Evolutionary conservation across 1,140 invertebrate genomes (phyloP).

Genomic region (Orussus abietinus): DNA sequence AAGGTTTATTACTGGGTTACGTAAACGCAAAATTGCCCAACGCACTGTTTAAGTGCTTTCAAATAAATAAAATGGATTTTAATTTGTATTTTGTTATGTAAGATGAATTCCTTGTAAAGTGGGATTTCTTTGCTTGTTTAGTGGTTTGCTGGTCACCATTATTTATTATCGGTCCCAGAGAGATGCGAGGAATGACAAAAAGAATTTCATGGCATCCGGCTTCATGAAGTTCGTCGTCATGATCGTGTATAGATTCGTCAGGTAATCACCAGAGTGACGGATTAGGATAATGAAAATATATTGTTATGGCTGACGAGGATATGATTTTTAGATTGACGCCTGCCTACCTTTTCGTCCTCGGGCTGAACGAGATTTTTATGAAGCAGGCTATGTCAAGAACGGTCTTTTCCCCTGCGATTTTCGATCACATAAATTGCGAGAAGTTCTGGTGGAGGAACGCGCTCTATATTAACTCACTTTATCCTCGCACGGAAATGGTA

Average conservation of each 20-base stretch:
- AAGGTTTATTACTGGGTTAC: no score
- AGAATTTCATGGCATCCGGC: conserved; percentile 43
- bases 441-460: conserved; percentile 81
- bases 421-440: conserved; percentile 71
- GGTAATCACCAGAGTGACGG: conserved; percentile 38
- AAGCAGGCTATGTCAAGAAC: conserved; percentile 60
- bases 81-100: background rate
- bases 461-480: conserved; percentile 77
- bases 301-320: no score
- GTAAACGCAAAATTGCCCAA: conserved; percentile 3
- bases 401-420: conserved; percentile 70
- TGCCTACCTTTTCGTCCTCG: conserved; percentile 75
- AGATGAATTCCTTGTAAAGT: background rate
- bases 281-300: no score
- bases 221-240: conserved; percentile 56
- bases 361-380: conserved; percentile 67
- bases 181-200: conserved; percentile 41
- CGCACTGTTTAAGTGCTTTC: conserved; percentile 4
- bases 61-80: no score
- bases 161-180: conserved; percentile 65
- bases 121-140: conserved; percentile 44
- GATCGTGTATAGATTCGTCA: conserved; percentile 64
- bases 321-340: conserved; percentile 64
- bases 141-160: conserved; percentile 72
- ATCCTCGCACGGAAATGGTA: conserved; percentile 70